Evolutionary conservation across 2,888 invertebrate genomes (phyloP).

Genomic region (Spialia ferax): DNA sequence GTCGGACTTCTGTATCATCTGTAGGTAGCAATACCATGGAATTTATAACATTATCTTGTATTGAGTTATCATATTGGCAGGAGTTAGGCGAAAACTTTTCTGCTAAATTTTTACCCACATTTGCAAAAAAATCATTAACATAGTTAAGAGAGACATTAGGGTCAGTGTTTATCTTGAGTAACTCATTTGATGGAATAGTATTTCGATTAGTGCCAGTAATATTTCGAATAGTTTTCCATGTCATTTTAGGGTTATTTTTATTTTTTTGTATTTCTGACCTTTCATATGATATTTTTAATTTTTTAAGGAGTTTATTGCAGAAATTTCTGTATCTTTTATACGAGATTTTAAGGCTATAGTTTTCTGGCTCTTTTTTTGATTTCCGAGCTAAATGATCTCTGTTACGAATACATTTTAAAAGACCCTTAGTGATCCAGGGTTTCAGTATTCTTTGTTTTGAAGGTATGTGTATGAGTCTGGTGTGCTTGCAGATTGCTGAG

Average conservation of each 20-base stretch:
- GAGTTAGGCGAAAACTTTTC: conserved; percentile 2
- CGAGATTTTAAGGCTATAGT: conserved; percentile 19
- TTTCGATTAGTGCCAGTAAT: conserved; percentile 7
- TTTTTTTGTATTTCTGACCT: conserved; percentile 13
- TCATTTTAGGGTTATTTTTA: conserved; percentile 25
- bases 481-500: background rate
- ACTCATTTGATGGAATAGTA: background rate
- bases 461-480: background rate
- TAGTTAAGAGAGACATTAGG: conserved; percentile 11
- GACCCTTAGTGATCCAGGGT: conserved; percentile 39
- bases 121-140: conserved; percentile 28
- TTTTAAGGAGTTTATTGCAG: conserved; percentile 36
- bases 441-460: conserved; percentile 27
- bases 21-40: conserved; percentile 13
- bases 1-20: conserved; percentile 15
- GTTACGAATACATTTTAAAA: conserved; percentile 35
- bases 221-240: conserved; percentile 34
- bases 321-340: conserved; percentile 39
- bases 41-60: background rate
- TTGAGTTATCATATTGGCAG: background rate
- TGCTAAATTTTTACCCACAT: conserved; percentile 24
- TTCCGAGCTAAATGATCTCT: conserved; percentile 32
- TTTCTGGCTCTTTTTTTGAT: conserved; percentile 32
- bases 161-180: conserved; percentile 6
- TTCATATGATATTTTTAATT: conserved; percentile 32